phyloP scores from a whole-genome alignment of 2,888 invertebrate species.

The Lamellibrachia columna region DNA sequence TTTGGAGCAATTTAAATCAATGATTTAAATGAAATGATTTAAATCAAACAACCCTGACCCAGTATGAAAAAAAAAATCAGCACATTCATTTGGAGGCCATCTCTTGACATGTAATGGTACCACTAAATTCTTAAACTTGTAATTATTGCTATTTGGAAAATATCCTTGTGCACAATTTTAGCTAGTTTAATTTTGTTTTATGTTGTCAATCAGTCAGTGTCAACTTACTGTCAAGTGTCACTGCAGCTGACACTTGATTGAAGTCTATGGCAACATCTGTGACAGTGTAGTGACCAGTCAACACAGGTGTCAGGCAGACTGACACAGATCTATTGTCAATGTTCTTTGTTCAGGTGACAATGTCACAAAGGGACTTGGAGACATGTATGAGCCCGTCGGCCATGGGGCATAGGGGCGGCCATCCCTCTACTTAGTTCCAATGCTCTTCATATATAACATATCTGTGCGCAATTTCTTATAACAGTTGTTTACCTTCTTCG shows the following conservation, averaged over 20 bases:
- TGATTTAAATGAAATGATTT: too few relatives aligned
- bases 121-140: too few relatives aligned
- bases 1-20: too few relatives aligned
- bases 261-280: background rate
- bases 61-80: too few relatives aligned
- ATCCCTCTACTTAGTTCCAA: background rate
- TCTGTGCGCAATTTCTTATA: background rate
- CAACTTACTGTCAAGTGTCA: background rate
- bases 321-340: background rate
- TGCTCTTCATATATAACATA: background rate
- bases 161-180: too few relatives aligned
- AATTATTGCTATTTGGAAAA: too few relatives aligned
- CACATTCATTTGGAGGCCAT: too few relatives aligned
- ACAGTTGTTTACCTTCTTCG: background rate
- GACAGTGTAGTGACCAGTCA: conserved; percentile 16
- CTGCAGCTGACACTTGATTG: background rate
- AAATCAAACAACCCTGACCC: too few relatives aligned
- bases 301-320: background rate
- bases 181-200: background rate
- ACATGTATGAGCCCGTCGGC: background rate
- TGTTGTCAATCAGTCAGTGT: background rate
- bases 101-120: too few relatives aligned
- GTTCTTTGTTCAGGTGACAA: background rate
- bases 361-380: background rate
- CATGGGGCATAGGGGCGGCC: background rate